Base-by-base conservation (phyloP, 2,113 vertebrate genomes). In the Cebus imitator region DNA sequence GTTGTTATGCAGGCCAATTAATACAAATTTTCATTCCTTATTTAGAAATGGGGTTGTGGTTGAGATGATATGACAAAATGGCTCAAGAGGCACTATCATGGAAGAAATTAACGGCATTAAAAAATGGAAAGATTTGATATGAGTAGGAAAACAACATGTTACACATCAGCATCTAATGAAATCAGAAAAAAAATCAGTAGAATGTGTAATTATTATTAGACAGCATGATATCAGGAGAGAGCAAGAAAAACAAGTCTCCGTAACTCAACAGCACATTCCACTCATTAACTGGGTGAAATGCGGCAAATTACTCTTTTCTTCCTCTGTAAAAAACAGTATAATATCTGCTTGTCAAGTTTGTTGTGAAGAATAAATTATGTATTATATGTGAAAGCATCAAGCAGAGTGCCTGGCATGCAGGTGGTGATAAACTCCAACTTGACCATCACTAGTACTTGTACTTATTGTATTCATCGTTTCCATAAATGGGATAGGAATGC, bases 1-100 rank as follows among this genome's bases (percentile, higher is more conserved):
- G 30, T 87, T 72, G 0, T 52, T 12, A 64, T 14, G 8, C 61
- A 73, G 9, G 10, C 4, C 52, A 88, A 57, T 85, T 5, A 68
- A 40, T 82, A 92, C 84, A 64, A 80, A 88, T 84, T 85, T n/a
- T 32, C 8, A 87, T 27, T 96, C 35, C 97, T 88, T 88, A 85
- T 75, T 88, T 94, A 78, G 45, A 96, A 95, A 87, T 82, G 8
- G 10, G 5, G 1, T 75, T 10, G 37, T 61, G 37, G 2, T 14
- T 90, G 43, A 76, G 52, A 93, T 83, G 50, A 82, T 85, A 64
- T 43, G 21, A 35, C 73, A 48, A 68, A 3, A 82, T n/a, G 20
- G 12, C 52, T 80, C 4, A 40, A 88, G 57, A 81, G 9, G 1
- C 3, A 66, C 8, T 43, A 80, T 70, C 10, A 25, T 84, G 35